A percentile compares a stretch with the other conserved stretches of the same genome.
Conservation (phyloP, 2,113 vertebrate genomes). For the Perca schrenkii region DNA sequence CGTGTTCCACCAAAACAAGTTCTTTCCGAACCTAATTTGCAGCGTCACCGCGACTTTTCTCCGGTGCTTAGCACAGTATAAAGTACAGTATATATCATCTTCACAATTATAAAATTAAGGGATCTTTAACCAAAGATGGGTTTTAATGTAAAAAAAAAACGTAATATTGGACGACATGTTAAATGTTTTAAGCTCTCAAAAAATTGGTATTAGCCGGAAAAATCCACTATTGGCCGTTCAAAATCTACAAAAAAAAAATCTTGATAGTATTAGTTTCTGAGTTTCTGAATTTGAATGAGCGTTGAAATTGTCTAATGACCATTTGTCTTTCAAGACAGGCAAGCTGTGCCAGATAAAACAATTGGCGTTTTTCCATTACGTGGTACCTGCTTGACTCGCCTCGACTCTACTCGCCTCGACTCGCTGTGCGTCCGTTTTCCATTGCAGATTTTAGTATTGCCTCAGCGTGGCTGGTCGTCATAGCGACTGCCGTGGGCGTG, state of each 20-base stretch:
- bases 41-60: too few species aligned
- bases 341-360: neutral
- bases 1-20: too few species aligned
- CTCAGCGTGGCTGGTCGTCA: too few species aligned
- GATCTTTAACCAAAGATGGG: neutral
- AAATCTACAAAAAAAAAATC: neutral
- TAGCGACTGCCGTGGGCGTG: too few species aligned
- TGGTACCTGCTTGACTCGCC: too few species aligned
- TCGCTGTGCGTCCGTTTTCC: too few species aligned
- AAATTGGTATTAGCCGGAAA: neutral
- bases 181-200: neutral
- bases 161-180: neutral
- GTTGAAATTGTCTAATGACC: neutral
- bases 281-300: neutral
- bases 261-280: neutral
- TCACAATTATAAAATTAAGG: neutral
- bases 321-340: neutral
- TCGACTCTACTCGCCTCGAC: too few species aligned
- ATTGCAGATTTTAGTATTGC: too few species aligned
- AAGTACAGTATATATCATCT: too few species aligned
- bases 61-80: too few species aligned
- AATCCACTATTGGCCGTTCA: neutral
- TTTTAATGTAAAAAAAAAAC: neutral
- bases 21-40: too few species aligned
- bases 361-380: too few species aligned